Conservation (phyloP, 2,888 invertebrate species). For the Ophioninae sp. region DNA sequence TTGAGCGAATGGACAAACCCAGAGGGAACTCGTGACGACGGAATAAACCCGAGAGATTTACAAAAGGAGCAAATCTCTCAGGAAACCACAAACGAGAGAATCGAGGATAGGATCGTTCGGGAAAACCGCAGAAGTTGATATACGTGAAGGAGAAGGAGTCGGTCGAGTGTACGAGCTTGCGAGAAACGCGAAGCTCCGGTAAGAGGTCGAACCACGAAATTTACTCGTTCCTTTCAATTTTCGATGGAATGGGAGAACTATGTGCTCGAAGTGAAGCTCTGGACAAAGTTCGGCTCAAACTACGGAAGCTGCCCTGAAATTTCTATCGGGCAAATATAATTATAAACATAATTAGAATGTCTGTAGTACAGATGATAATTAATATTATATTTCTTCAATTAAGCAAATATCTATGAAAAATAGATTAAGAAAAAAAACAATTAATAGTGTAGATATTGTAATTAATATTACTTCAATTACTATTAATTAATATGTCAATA, state of each 20-base stretch:
- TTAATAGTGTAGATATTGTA: too few relatives aligned
- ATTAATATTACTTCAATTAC: too few relatives aligned
- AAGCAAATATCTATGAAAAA: too few relatives aligned
- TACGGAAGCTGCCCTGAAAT: neutral
- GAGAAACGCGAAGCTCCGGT: conserved; percentile 25
- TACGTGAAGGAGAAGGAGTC: neutral
- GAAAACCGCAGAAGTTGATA: conserved; percentile 38
- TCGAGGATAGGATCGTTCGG: conserved; percentile 16
- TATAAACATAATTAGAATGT: neutral
- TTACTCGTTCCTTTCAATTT: conserved; percentile 51
- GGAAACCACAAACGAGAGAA: neutral
- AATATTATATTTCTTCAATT: neutral
- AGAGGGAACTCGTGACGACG: neutral
- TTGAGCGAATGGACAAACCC: neutral
- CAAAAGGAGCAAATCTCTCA: neutral
- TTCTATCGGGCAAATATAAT: too few relatives aligned
- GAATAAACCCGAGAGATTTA: conserved; percentile 11
- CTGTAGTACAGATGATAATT: neutral
- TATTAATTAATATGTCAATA: too few relatives aligned
- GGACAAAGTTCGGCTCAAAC: conserved; percentile 36
- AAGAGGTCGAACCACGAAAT: conserved; percentile 41
- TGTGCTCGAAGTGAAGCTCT: conserved; percentile 31
- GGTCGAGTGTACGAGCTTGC: conserved; percentile 8
- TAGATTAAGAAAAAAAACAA: too few relatives aligned
- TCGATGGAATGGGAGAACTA: conserved; percentile 27